Evolutionary conservation across 1,140 invertebrate species (phyloP).

Genomic region (Battus philenor): DNA sequence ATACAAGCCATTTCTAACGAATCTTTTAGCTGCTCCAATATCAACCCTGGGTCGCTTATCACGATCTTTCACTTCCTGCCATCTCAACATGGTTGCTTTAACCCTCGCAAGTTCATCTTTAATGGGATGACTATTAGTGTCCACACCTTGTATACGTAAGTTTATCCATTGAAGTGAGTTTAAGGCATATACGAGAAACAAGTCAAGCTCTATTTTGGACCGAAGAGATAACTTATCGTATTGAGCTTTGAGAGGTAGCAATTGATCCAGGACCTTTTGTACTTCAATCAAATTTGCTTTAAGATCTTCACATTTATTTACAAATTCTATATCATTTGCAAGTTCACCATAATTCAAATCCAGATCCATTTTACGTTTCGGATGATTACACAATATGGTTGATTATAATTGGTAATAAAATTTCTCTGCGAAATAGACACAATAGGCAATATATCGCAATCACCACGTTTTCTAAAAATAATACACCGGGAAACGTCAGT

Average conservation of each 20-base stretch:
- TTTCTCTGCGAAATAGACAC: neutral
- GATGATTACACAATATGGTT: too few relatives aligned
- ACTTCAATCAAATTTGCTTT: slow-evolving; percentile 73
- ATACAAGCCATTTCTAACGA: slow-evolving; percentile 78
- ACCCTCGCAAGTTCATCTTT: slow-evolving; percentile 77
- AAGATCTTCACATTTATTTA: slow-evolving; percentile 70
- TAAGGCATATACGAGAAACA: slow-evolving; percentile 76
- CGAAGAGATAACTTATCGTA: slow-evolving; percentile 72
- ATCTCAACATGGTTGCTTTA: slow-evolving; percentile 76
- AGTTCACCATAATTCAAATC: slow-evolving; percentile 52
- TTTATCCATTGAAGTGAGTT: slow-evolving; percentile 80
- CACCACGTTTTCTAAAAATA: slow-evolving; percentile 2
- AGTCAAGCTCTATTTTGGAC: slow-evolving; percentile 78
- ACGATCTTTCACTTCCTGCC: slow-evolving; percentile 76
- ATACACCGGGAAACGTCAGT: slow-evolving; percentile 1
- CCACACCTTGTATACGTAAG: slow-evolving; percentile 75
- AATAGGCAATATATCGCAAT: neutral
- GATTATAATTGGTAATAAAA: neutral
- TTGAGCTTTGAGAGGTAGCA: slow-evolving; percentile 58
- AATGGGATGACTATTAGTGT: slow-evolving; percentile 75
- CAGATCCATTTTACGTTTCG: slow-evolving; percentile 44
- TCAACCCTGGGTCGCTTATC: slow-evolving; percentile 76
- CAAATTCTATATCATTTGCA: slow-evolving; percentile 55
- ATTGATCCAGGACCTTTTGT: slow-evolving; percentile 62
- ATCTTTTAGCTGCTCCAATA: slow-evolving; percentile 75